Evolutionary conservation across 30 jellyfish, hydroid and myxozoan species (phyloP), one percentile per base, ranked within the genome.

Genomic region (Turritopsis rubra): DNA sequence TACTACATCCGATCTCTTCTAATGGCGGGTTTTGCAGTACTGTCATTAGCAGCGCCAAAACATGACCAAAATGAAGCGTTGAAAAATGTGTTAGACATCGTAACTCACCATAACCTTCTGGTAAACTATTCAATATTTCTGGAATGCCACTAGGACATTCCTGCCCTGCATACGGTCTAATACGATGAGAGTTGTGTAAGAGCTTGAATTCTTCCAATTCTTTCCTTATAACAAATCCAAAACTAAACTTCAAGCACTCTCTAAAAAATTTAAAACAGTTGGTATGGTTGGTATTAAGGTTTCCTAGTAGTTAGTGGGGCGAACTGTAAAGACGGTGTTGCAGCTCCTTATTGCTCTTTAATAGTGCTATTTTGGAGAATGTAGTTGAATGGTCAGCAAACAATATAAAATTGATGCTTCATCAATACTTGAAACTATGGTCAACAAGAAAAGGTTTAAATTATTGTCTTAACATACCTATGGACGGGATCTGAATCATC

Each of bases 71-170:
- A 41, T 3, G 60, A 41, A 41, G 60, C 60, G 60, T 41, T 41
- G 60, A 68, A 68, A 68, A 68, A n/a, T 9, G 77, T 27, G 30
- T 23, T 68, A 0, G 30, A 68, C 30, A n/a, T 68, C 77, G 28
- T 68, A n/a, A 68, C 77, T 68, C 30, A 68, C 77, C 77, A 68
- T 68, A 68, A 68, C 77, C 28, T 27, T 68, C 77, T 68, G 77
- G 7, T 68, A 1, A n/a, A 1, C 30, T 0, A 68, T 68, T 7
- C 30, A 68, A n/a, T 68, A 68, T 68, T n/a, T 68, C 77, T 68
- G 77, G 77, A n/a, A n/a, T 68, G 28, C 77, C 77, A 68, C 30
- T 68, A 23, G 77, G 77, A 27, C 77, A 68, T 68, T 68, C 77
- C 21, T 68, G 77, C 31, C 30, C 30, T 23, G 28, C 31, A 68